Conservation (phyloP, 1,140 invertebrate genomes). For the Pogonomyrmex barbatus region DNA sequence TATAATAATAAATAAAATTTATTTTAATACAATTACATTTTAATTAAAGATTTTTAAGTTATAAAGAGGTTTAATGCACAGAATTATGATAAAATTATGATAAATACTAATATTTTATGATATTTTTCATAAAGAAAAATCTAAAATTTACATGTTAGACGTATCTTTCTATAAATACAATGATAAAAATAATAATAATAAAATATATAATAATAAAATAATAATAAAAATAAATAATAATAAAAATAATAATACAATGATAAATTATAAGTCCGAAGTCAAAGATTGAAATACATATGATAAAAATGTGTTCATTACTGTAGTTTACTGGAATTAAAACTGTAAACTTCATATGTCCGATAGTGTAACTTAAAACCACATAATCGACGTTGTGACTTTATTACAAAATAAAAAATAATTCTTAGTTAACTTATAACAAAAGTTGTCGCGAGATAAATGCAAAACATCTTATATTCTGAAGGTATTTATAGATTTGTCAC, state of each 20-base stretch:
- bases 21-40: conserved; percentile 17
- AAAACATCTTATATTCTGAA: conserved; percentile 32
- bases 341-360: not conserved
- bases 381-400: not conserved
- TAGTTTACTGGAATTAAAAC: not conserved
- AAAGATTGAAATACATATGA: not conserved
- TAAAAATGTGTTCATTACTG: not conserved
- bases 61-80: not conserved
- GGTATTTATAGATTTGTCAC: conserved; percentile 55
- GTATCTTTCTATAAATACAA: no score
- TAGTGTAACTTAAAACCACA: not conserved
- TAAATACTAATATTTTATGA: not conserved
- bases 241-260: no score
- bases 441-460: not conserved
- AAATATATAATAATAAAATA: no score
- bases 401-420: not conserved
- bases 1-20: not conserved
- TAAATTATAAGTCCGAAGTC: no score
- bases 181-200: no score
- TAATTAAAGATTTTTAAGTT: not conserved
- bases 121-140: not conserved
- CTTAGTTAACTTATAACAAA: conserved; percentile 1
- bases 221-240: no score
- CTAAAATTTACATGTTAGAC: not conserved
- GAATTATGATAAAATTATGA: not conserved